phyloP scores from a whole-genome alignment of 2,888 invertebrate species.

The Hipparchia sbordonii region DNA sequence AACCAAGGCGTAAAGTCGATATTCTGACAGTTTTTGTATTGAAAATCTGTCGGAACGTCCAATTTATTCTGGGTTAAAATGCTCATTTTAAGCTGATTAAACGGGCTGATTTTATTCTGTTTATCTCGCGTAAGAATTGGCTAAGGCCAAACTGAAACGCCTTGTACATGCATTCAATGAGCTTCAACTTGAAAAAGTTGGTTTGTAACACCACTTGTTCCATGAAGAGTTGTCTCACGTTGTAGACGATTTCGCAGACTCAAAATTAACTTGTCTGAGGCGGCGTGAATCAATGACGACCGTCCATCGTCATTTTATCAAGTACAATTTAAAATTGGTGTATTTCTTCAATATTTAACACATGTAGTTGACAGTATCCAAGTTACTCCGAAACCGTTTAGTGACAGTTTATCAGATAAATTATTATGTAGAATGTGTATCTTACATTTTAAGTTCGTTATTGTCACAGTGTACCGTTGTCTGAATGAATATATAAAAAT shows the following conservation, averaged over 20 bases:
- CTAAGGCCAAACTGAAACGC: too few species aligned
- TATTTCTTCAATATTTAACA: conserved; percentile 50
- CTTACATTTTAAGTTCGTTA: conserved; percentile 80
- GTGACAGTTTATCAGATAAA: conserved; percentile 60
- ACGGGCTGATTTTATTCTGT: too few species aligned
- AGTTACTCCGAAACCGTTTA: conserved; percentile 53
- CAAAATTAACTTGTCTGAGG: not conserved
- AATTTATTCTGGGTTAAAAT: too few species aligned
- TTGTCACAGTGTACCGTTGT: conserved; percentile 84
- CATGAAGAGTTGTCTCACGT: not conserved
- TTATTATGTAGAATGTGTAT: conserved; percentile 67
- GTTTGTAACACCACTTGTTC: too few species aligned
- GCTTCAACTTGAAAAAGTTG: too few species aligned
- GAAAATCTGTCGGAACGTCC: too few species aligned
- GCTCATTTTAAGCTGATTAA: too few species aligned
- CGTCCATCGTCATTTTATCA: conserved; percentile 46
- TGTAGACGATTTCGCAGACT: not conserved
- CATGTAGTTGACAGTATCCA: conserved; percentile 59
- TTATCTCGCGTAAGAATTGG: too few species aligned
- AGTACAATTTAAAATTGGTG: conserved; percentile 58
- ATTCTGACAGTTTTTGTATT: too few species aligned
- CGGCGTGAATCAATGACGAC: not conserved
- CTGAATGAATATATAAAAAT: conserved; percentile 83
- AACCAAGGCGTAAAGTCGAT: too few species aligned
- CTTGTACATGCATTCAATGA: too few species aligned